Conservation (phyloP, 1,140 invertebrate species). For the Dinoponera quadriceps region DNA sequence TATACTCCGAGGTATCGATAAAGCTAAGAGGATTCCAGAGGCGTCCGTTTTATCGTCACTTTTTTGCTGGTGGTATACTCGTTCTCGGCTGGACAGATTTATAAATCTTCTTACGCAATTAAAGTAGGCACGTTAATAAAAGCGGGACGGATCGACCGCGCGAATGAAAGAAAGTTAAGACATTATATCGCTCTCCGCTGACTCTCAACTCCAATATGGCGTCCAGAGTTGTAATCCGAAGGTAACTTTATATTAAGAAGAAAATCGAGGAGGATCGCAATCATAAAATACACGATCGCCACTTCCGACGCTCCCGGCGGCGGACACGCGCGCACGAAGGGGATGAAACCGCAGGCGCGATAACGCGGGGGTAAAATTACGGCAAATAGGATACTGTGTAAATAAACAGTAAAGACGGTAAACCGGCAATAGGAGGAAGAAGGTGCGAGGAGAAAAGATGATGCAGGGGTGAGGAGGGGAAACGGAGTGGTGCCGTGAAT, state of each 20-base stretch:
- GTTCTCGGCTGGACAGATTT: no score
- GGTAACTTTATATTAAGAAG: background rate
- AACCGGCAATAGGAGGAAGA: conserved; percentile 16
- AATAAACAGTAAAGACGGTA: conserved; percentile 40
- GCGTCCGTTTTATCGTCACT: no score
- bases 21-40: background rate
- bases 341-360: conserved; percentile 29
- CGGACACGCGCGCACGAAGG: background rate
- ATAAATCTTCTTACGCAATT: no score
- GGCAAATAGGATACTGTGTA: conserved; percentile 46
- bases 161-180: no score
- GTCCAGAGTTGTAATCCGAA: no score
- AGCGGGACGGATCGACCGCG: no score
- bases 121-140: no score
- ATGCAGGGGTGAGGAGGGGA: no score
- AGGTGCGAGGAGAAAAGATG: background rate
- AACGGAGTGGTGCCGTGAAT: background rate
- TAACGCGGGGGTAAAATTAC: conserved; percentile 15
- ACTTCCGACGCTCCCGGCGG: background rate
- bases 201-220: no score
- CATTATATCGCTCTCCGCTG: no score
- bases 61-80: no score
- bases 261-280: conserved; percentile 17
- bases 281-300: conserved; percentile 17
- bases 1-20: background rate